A percentile compares a stretch with the other conserved stretches of the same genome.
Conservation (phyloP, 2,113 vertebrate species). For the human (Homo sapiens) region DNA sequence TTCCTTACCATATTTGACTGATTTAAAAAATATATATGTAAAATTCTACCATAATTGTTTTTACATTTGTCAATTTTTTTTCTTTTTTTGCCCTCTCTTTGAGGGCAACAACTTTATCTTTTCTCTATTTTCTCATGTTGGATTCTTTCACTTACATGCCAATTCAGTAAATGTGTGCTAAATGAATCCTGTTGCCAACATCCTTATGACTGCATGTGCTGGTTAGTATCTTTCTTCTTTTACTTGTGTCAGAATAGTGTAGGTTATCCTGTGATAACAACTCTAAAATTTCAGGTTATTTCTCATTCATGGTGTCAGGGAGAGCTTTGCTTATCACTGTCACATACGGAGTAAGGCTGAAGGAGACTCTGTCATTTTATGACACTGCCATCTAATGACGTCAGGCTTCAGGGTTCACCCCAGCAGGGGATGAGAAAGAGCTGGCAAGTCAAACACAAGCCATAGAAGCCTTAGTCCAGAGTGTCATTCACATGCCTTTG, state of each 20-base stretch:
- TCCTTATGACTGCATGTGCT: not conserved
- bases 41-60: not conserved
- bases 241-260: not conserved
- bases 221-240: not conserved
- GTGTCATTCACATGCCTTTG: not conserved
- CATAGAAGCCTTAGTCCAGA: not conserved
- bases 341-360: not conserved
- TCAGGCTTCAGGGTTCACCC: not conserved
- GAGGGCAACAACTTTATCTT: not conserved
- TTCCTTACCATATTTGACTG: not conserved
- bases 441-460: not conserved
- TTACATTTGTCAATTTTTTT: not conserved
- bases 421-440: not conserved
- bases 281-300: conserved; percentile 26
- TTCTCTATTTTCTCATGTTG: not conserved
- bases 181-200: not conserved
- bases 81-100: not conserved
- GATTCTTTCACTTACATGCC: not conserved
- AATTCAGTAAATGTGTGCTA: not conserved
- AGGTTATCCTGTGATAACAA: not conserved
- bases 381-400: not conserved
- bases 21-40: not conserved
- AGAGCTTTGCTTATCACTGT: not conserved
- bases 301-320: not conserved
- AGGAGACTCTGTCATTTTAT: not conserved